phyloP scores from a whole-genome alignment of 2,113 vertebrate species.

The Entelurus aequoreus region DNA sequence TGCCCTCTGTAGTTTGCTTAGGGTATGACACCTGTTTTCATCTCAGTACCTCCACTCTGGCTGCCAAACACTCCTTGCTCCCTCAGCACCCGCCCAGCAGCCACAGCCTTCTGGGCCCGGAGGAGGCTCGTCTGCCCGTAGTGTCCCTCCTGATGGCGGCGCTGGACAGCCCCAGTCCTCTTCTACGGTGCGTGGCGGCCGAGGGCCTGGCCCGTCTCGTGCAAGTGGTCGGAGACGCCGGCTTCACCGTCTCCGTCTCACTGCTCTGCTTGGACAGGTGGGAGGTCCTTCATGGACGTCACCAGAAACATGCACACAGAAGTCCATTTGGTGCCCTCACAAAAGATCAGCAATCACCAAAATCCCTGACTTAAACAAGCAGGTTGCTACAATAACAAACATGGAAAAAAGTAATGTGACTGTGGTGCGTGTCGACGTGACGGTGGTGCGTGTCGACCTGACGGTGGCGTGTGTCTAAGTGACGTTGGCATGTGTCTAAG shows the following conservation, averaged over 20 bases:
- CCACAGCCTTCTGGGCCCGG: slow-evolving; percentile 73
- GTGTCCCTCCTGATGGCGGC: slow-evolving; percentile 78
- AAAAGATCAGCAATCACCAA: too few species aligned
- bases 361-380: too few species aligned
- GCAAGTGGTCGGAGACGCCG: slow-evolving; percentile 79
- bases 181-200: slow-evolving; percentile 83
- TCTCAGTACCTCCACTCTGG: neutral
- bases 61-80: neutral
- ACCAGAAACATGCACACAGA: too few species aligned
- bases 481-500: too few species aligned
- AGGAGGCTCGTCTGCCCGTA: slow-evolving; percentile 77
- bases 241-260: slow-evolving; percentile 79
- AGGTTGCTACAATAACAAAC: too few species aligned
- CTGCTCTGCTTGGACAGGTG: slow-evolving; percentile 93
- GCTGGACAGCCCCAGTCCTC: slow-evolving; percentile 78
- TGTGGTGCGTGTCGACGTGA: too few species aligned
- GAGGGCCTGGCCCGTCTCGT: slow-evolving; percentile 84
- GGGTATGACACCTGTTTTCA: slow-evolving; percentile 64
- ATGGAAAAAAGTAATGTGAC: too few species aligned
- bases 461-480: too few species aligned
- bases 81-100: slow-evolving; percentile 49
- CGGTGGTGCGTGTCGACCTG: too few species aligned
- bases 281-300: slow-evolving; percentile 27
- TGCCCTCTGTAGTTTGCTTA: slow-evolving; percentile 82
- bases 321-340: too few species aligned